phyloP scores from a whole-genome alignment of 2,797 vertebrate species.

The Taenioides sp. region DNA sequence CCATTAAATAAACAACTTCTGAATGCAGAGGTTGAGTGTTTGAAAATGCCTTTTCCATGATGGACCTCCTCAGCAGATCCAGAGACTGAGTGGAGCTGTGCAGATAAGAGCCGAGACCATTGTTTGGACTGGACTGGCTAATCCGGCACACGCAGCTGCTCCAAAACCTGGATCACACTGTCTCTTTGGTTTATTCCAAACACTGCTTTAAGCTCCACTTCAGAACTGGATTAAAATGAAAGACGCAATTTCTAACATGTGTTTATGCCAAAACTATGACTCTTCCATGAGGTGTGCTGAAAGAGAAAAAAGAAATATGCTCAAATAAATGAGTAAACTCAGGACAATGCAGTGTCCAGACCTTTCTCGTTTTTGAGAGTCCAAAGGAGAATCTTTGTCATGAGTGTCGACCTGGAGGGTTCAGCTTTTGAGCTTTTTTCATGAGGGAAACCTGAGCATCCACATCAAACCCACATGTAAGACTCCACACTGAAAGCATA shows the following conservation, averaged over 20 bases:
- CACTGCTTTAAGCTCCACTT: not conserved
- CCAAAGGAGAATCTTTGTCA: not conserved
- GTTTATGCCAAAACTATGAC: not conserved
- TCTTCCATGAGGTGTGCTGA: not conserved
- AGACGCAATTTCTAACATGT: not conserved
- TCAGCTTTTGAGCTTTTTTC: too few species aligned
- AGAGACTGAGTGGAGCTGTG: not conserved
- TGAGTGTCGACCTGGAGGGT: not conserved
- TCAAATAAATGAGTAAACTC: not conserved
- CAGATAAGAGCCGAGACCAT: not conserved
- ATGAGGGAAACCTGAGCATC: not conserved
- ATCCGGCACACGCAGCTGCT: slow-evolving; percentile 2
- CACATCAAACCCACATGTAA: not conserved
- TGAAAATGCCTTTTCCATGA: not conserved
- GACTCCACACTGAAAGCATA: not conserved
- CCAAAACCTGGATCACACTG: not conserved
- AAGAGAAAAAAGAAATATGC: not conserved
- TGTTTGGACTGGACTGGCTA: not conserved
- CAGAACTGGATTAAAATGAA: not conserved
- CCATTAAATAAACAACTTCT: not conserved
- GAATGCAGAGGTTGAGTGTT: not conserved
- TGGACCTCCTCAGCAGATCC: not conserved
- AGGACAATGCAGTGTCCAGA: not conserved
- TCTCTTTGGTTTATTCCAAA: not conserved
- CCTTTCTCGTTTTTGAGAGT: not conserved